Evolutionary conservation across 2,113 vertebrate genomes (phyloP), one percentile per base, ranked within the genome.

Genomic region (Meles meles): DNA sequence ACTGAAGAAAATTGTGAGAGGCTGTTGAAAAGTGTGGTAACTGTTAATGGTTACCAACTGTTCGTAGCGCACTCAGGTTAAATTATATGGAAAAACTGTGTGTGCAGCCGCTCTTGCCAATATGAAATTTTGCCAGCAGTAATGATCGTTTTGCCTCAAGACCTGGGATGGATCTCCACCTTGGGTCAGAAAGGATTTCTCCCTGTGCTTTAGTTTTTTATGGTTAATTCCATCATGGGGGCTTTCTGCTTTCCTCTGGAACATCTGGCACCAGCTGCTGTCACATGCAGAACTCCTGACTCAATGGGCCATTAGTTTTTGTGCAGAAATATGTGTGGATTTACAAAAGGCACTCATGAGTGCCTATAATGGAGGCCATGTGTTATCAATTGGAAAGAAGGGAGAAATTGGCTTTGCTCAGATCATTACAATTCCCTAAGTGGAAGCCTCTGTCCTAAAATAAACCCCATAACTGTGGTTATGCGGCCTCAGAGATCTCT

Each of bases 31-130:
- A 97, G 72, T 82, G 84, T 23, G 83, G 95, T 96, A 81, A 79
- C 96, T 96, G 96, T 69, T 96, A 98, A 97, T 96, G 96, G 96
- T 96, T 88, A 52, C 97, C 97, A 98, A 97, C 93, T 97, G 96
- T 94, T 97, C 93, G 49, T 74, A 63, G 97, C n/a, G 52, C 94
- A 34, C 76, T 94, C 52, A 44, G 90, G 65, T 88, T 94, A 77
- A 90, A 95, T 88, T 85, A 88, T 76, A 39, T 31, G 92, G 81
- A 49, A 69, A 49, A 29, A 10, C 2, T 7, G 69, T 15, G 13
- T 27, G 52, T 39, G 83, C 6, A 10, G 9, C 31, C 12, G 25
- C 27, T 61, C n/a, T 77, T 92, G 52, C 65, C 80, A 12, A 2
- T 39, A 18, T 11, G 84, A 91, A 44, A 31, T n/a, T 82, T 34